phyloP scores from a whole-genome alignment of 2,113 vertebrate genomes.

The Pristiophorus japonicus region DNA sequence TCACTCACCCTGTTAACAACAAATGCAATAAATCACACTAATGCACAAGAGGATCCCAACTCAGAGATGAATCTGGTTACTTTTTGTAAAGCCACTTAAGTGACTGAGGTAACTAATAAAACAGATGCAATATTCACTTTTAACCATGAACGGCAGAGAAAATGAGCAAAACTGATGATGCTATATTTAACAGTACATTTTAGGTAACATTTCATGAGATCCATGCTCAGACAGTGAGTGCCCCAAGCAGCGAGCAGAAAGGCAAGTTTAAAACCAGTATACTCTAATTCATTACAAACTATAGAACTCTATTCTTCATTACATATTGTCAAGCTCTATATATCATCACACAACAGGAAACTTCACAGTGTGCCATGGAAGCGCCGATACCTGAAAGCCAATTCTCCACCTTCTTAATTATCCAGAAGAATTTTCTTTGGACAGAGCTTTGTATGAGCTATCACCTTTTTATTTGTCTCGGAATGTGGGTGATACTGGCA shows the following conservation, averaged over 20 bases:
- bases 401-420: neutral
- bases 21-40: constrained; percentile 21
- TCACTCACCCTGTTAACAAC: constrained; percentile 80
- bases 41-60: neutral
- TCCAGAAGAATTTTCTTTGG: neutral
- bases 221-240: neutral
- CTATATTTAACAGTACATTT: neutral
- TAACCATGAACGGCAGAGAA: neutral
- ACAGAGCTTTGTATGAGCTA: neutral
- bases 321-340: too few relatives aligned
- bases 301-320: too few relatives aligned
- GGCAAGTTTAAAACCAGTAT: too few relatives aligned
- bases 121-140: neutral
- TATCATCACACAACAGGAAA: neutral
- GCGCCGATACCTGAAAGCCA: neutral
- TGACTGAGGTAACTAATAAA: neutral
- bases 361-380: neutral
- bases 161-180: neutral
- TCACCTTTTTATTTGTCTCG: neutral
- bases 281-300: too few relatives aligned
- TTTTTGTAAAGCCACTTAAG: neutral
- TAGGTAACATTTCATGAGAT: neutral
- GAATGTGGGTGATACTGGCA: neutral
- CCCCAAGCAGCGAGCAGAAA: neutral
- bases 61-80: too few relatives aligned